phyloP scores from a whole-genome alignment of 2,113 vertebrate genomes.

The Synchiropus splendidus region DNA sequence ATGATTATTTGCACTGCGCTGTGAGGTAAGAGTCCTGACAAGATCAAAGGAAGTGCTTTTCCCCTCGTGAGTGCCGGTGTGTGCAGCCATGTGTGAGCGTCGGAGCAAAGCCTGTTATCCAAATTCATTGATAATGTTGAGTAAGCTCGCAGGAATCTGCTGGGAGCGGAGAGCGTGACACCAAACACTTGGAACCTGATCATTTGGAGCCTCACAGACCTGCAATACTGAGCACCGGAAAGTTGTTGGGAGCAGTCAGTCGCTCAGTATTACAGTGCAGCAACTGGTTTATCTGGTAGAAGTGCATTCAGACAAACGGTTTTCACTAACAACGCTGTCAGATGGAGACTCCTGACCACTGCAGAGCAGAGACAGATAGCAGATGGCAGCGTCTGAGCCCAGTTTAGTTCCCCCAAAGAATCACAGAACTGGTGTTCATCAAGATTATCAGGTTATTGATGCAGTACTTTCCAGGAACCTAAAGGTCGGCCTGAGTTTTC shows the following conservation, averaged over 20 bases:
- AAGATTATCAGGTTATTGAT: too few species aligned
- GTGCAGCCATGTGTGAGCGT: not conserved
- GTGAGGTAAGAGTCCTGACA: too few species aligned
- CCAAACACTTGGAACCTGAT: constrained; percentile 20
- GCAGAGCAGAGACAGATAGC: too few species aligned
- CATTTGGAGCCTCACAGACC: constrained; percentile 17
- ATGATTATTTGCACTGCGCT: not conserved
- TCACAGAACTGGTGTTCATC: too few species aligned
- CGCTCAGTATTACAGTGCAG: not conserved
- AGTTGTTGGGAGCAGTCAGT: not conserved
- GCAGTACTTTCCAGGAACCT: too few species aligned
- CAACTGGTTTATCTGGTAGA: constrained; percentile 4
- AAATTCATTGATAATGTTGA: constrained; percentile 13
- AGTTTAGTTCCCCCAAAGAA: too few species aligned
- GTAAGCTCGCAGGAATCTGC: constrained; percentile 21
- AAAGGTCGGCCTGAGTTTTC: too few species aligned
- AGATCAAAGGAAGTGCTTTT: too few species aligned
- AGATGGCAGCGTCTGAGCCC: too few species aligned
- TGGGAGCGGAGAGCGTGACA: constrained; percentile 12
- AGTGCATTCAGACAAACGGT: not conserved
- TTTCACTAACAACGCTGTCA: too few species aligned
- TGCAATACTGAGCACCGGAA: constrained; percentile 13
- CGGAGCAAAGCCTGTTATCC: constrained; percentile 24
- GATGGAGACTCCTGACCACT: too few species aligned
- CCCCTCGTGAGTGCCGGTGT: too few species aligned